A percentile compares a stretch with the other conserved stretches of the same genome.
Conservation (phyloP, 2,113 vertebrate species). For the Trichechus manatus region DNA sequence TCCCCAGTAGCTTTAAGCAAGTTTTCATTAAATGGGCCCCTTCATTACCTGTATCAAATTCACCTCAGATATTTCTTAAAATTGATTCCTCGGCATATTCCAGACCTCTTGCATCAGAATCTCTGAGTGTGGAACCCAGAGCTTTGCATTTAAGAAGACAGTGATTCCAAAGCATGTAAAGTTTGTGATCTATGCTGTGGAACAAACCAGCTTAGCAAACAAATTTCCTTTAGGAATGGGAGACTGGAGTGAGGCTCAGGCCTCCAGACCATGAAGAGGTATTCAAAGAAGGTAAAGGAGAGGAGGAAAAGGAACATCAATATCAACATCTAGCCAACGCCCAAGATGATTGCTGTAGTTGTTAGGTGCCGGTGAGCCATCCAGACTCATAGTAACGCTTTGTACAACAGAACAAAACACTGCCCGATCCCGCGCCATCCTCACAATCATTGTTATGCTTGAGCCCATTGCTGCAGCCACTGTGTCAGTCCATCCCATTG, state of each 20-base stretch:
- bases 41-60: not conserved
- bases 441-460: no score
- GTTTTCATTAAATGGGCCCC: not conserved
- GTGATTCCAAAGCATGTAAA: not conserved
- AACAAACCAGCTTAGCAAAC: not conserved
- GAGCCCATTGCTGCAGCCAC: no score
- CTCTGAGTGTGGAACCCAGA: not conserved
- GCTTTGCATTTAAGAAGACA: not conserved
- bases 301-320: not conserved
- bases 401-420: not conserved
- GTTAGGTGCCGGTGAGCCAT: not conserved
- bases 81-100: not conserved
- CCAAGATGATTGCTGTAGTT: not conserved
- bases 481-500: no score
- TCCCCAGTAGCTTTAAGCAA: not conserved
- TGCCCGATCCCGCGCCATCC: no score
- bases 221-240: not conserved
- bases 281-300: not conserved
- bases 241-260: not conserved
- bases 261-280: no score
- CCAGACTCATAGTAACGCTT: not conserved
- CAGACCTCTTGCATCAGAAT: not conserved
- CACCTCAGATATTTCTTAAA: not conserved
- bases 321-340: fast-evolving
- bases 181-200: not conserved